Base-by-base conservation (phyloP, 2,888 invertebrate genomes). In the Endomychus coccineus region DNA sequence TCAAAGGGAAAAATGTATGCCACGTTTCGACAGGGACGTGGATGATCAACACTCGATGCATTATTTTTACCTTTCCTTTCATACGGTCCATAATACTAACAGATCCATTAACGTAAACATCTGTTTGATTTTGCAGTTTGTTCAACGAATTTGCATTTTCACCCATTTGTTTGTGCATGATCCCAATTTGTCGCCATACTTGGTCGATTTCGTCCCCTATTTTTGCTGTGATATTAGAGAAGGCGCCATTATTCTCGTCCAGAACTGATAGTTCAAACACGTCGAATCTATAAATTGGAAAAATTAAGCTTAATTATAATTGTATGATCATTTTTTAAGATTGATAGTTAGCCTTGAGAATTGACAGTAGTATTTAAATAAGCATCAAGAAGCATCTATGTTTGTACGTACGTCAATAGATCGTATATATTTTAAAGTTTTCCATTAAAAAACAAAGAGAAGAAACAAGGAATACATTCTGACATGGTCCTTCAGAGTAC, bases 111-210 rank as follows among this genome's bases (percentile, higher is more conserved):
- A 87, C 83, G 58, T 87, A 88, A 32, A 73, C 70, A 51, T 82
- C 81, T 5, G 87, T 85, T 60, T 83, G 83, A 50, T 78, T 75
- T 68, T 84, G 78, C 22, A 91, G 73, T 47, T 79, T 77, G 42
- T 80, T 80, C n/a, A 91, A 65, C 2, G 83, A 73, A 23, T 75
- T 75, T 28, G 83, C 80, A 56, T 80, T 87, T 40, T 79, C 77
- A 16, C 77, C 78, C 55, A 91, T 78, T 59, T 89, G 86, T 52
- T 81, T 79, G 61, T 85, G 81, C 85, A 91, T 86, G 37, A 85
- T 81, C 44, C 88, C 87, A 50, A 91, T 89, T 63, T 89, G 90
- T 13, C 88, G 71, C 90, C 90, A 90, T 10, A 91, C 88, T 60
- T 86, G 83, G 46, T 81, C 78, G 60, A 89, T 81, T 58, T 87